These are phyloP conservation scores for Nomada ruficornis DNA, from an alignment of 2,888 invertebrate genomes.

Conservation along the genomic window DNA sequence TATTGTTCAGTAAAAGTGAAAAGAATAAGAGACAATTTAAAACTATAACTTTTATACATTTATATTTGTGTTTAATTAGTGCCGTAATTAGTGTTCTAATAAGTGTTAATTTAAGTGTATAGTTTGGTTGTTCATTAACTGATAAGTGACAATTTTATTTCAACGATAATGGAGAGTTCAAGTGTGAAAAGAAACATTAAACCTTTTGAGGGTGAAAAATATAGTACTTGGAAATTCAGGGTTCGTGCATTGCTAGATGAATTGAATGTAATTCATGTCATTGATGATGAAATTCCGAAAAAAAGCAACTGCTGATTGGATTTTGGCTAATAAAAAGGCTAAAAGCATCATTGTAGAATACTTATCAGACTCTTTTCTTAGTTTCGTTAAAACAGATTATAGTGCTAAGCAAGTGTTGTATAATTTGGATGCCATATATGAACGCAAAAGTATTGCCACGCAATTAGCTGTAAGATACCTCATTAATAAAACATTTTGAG, in stretches of 20 bases:
- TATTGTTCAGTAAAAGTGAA: no score
- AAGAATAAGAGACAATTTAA: no score
- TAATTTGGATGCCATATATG: not conserved
- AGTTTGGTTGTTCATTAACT: not conserved
- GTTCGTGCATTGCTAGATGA: not conserved
- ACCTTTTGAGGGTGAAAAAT: conserved; percentile 1
- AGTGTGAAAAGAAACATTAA: conserved; percentile 3
- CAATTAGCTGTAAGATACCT: not conserved
- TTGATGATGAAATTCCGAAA: not conserved
- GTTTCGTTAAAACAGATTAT: not conserved
- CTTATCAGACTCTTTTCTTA: not conserved
- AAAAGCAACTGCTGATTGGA: not conserved
- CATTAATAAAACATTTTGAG: not conserved
- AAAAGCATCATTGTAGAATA: not conserved
- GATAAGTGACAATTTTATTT: not conserved
- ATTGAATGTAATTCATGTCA: not conserved
- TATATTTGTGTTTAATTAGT: no score
- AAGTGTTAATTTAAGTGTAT: no score
- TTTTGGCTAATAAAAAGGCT: not conserved
- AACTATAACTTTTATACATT: no score
- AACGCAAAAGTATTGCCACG: not conserved
- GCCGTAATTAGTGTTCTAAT: no score
- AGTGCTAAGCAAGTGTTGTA: not conserved
- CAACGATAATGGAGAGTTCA: not conserved
- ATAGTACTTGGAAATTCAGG: not conserved